phyloP scores from a whole-genome alignment of 2,797 vertebrate genomes.

The Etheostoma nigrum region DNA sequence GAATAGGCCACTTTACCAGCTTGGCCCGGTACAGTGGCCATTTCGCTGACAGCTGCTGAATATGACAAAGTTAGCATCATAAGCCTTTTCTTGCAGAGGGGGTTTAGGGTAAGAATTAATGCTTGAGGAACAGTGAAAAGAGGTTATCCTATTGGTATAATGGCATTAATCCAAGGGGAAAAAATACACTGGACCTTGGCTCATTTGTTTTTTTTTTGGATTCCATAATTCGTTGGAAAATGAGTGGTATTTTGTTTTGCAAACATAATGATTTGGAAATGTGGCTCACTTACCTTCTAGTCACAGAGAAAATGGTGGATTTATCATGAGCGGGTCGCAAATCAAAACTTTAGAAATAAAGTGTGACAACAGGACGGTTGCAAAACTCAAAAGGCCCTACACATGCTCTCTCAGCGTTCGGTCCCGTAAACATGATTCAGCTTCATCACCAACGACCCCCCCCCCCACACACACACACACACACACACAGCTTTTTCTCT shows the following conservation, averaged over 20 bases:
- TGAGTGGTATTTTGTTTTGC: constrained; percentile 71
- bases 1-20: constrained; percentile 86
- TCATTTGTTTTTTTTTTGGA: constrained; percentile 63
- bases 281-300: background rate
- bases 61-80: constrained; percentile 88
- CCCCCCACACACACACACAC: background rate
- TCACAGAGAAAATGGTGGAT: background rate
- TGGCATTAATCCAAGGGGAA: constrained; percentile 75
- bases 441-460: constrained; percentile 44
- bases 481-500: constrained; percentile 32
- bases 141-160: constrained; percentile 76
- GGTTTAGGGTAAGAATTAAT: constrained; percentile 80
- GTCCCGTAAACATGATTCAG: constrained; percentile 63
- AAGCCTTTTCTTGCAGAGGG: constrained; percentile 77
- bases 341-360: constrained; percentile 19
- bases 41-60: constrained; percentile 85
- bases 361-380: constrained; percentile 1
- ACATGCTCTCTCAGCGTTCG: background rate
- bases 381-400: constrained; percentile 10
- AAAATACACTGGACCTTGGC: constrained; percentile 68
- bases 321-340: background rate
- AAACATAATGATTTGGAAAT: constrained; percentile 34
- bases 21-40: constrained; percentile 72
- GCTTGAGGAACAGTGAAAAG: constrained; percentile 60
- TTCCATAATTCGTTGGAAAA: constrained; percentile 78